These are phyloP conservation scores for Eupithecia subfuscata DNA, from an alignment of 2,888 invertebrate genomes.

Conservation along the genomic window DNA sequence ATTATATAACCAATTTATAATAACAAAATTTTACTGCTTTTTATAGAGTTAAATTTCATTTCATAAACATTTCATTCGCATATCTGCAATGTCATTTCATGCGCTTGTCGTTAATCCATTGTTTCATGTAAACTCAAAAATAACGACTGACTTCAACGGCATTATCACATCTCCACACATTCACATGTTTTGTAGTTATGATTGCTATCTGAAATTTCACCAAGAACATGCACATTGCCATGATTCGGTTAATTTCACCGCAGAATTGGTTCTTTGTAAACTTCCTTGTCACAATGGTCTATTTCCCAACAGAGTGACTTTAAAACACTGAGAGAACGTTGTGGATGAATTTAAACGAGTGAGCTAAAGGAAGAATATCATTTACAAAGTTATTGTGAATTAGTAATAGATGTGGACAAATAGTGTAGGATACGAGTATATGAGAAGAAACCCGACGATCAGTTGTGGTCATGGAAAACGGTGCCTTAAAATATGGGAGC, in stretches of 20 bases:
- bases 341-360: constrained; percentile 8
- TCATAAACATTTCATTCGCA: neutral
- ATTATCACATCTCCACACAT: neutral
- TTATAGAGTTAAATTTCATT: neutral
- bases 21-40: neutral
- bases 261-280: neutral
- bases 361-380: constrained; percentile 21
- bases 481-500: constrained; percentile 85
- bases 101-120: neutral
- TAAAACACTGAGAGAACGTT: constrained; percentile 8
- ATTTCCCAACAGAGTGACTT: constrained; percentile 2
- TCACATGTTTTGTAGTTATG: neutral
- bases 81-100: neutral
- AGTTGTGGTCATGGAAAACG: constrained; percentile 83
- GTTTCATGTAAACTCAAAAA: neutral
- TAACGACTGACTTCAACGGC: neutral
- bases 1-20: constrained; percentile 33
- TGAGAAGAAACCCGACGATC: constrained; percentile 70
- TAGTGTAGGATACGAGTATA: constrained; percentile 56
- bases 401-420: constrained; percentile 57
- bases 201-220: neutral
- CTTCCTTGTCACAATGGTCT: constrained; percentile 1
- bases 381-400: constrained; percentile 35
- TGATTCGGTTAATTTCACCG: constrained; percentile 2
- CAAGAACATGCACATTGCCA: neutral